These are phyloP conservation scores for Pantherophis alleghaniensis DNA, from an alignment of 2,797 vertebrate genomes.

Conservation along the genomic window DNA sequence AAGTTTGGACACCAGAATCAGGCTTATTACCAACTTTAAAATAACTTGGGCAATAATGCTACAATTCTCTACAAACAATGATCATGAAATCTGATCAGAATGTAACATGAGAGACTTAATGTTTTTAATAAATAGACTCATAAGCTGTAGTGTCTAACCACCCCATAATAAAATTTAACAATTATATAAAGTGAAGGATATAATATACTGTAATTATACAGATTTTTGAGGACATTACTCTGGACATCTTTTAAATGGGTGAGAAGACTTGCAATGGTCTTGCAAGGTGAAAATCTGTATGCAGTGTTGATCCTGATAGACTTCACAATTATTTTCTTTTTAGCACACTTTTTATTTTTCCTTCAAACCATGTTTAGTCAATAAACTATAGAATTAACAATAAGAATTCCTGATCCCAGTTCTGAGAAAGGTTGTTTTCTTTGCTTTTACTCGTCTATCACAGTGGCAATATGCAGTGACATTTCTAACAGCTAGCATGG, in stretches of 20 bases:
- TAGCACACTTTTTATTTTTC: not conserved
- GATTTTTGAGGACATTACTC: not conserved
- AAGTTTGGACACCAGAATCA: not conserved
- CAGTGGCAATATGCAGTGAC: constrained; percentile 60
- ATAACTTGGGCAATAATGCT: not conserved
- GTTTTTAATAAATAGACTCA: not conserved
- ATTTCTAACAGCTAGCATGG: constrained; percentile 65
- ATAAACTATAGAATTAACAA: not conserved
- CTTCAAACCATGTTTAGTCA: not conserved
- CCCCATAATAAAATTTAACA: not conserved
- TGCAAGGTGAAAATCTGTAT: not conserved
- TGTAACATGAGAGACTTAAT: not conserved
- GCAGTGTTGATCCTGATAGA: not conserved
- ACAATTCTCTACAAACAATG: not conserved
- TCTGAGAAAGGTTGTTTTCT: constrained; percentile 44
- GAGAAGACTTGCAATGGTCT: not conserved
- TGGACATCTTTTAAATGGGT: not conserved
- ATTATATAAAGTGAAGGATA: not conserved
- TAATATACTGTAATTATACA: not conserved
- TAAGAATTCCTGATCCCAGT: not conserved
- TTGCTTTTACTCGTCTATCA: constrained; percentile 68
- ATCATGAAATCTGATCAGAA: not conserved
- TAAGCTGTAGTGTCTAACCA: not conserved
- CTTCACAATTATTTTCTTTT: not conserved
- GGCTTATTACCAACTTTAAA: not conserved